These are phyloP conservation scores for Taenaris catops DNA, from an alignment of 2,888 invertebrate species.

Conservation along the genomic window DNA sequence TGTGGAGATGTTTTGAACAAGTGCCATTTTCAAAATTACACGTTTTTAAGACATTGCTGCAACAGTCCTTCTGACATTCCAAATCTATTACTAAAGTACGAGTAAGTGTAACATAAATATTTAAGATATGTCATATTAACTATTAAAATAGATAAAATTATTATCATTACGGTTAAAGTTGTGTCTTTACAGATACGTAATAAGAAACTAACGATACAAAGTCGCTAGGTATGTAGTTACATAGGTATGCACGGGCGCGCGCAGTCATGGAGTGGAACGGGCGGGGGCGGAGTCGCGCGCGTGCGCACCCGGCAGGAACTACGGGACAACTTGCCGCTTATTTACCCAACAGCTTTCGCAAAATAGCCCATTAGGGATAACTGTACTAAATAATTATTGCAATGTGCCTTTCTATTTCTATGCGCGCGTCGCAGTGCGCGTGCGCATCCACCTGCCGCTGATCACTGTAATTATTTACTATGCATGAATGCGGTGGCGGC, in stretches of 20 bases:
- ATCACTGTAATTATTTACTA: slow-evolving; percentile 79
- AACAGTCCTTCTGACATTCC: too few relatives aligned
- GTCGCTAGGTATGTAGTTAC: slow-evolving; percentile 1
- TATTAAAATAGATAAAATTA: too few relatives aligned
- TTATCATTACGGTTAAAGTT: too few relatives aligned
- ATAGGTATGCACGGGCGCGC: slow-evolving; percentile 6
- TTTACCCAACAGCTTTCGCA: slow-evolving; percentile 78
- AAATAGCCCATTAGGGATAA: slow-evolving; percentile 77
- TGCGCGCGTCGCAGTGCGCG: slow-evolving; percentile 52
- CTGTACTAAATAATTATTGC: slow-evolving; percentile 79
- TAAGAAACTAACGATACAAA: slow-evolving; percentile 1
- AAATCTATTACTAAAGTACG: too few relatives aligned
- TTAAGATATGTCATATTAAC: too few relatives aligned
- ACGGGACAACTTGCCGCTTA: slow-evolving; percentile 62
- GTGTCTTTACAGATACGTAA: too few relatives aligned
- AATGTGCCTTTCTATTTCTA: slow-evolving; percentile 79
- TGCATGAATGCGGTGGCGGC: slow-evolving; percentile 66
- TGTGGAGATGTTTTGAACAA: too few relatives aligned
- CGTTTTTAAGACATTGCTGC: too few relatives aligned
- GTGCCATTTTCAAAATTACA: too few relatives aligned
- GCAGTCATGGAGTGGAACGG: slow-evolving; percentile 9
- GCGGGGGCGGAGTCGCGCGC: slow-evolving; percentile 14
- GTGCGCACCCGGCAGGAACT: slow-evolving; percentile 59
- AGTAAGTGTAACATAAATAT: too few relatives aligned
- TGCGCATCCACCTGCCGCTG: slow-evolving; percentile 72